Base-by-base conservation (phyloP, 2,113 vertebrate species). In the Clupea harengus region DNA sequence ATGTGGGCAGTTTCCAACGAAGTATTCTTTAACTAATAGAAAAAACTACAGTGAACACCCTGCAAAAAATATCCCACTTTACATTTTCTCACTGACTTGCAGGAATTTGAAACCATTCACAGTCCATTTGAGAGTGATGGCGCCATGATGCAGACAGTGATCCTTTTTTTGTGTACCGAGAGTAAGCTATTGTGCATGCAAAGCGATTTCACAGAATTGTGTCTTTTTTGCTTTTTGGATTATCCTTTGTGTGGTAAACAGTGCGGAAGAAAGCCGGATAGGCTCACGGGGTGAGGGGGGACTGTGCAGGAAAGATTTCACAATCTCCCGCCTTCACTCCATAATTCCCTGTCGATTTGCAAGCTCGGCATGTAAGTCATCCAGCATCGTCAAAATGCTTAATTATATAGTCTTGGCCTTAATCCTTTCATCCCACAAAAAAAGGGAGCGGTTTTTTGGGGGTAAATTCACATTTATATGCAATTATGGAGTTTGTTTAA, bases 161-260 rank as follows among this genome's bases (percentile, higher is more conserved):
- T 13, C 32, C 10, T 75, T 75, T 32, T 13, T 1, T 13, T 39
- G 28, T 13, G 32, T 2, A 9, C 67, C 28, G 10, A 78, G 52
- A 78, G 46, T 32, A 82, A 60, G 25, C 45, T 60, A 84, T 64
- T 49, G 75, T 54, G 75, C 45, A 78, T 82, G 84, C 78, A 82
- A 81, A 49, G 84, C 25, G 45, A 84, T 90, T 86, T 60, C 67
- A 81, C 80, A 39, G 44, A 25, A 86, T 84, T 78, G 72, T 78
- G 72, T 78, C 13, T 78, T 28, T 78, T 78, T 82, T 84, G 46
- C 67, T 28, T 60, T 83, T 5, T 50, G 86, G 82, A 88, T 88
- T 82, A 86, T 78, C 85, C 72, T 87, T 87, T 88, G 85, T 88
- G 85, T 60, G 28, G 47, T 83, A 86, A 87, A 86, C 49, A 81